Evolutionary conservation across 2,113 vertebrate species (phyloP).

Genomic region (Hippocampus barbouri): DNA sequence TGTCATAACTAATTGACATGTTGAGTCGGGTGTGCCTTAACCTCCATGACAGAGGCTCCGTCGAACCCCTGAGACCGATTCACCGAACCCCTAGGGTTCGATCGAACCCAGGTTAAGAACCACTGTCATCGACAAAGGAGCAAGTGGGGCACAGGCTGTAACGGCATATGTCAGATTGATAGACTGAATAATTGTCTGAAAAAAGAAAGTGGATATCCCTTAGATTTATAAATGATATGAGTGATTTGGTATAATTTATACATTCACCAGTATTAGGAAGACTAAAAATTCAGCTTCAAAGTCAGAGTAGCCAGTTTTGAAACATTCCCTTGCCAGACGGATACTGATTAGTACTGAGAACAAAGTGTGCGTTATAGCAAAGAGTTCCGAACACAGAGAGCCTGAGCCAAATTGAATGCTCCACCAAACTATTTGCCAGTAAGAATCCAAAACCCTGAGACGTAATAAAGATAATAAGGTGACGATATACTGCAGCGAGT

Average conservation of each 20-base stretch:
- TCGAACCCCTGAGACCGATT: too few relatives aligned
- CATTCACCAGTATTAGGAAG: not conserved
- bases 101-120: too few relatives aligned
- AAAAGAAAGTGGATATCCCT: not conserved
- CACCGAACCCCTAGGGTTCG: too few relatives aligned
- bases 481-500: not conserved
- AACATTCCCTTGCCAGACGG: not conserved
- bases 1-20: too few relatives aligned
- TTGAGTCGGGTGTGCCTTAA: too few relatives aligned
- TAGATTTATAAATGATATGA: not conserved
- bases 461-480: not conserved
- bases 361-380: not conserved
- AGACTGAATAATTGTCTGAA: not conserved
- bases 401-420: not conserved
- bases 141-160: not conserved
- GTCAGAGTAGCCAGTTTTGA: not conserved
- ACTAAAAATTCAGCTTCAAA: not conserved
- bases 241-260: not conserved
- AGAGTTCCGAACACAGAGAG: not conserved
- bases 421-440: not conserved
- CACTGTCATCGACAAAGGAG: not conserved
- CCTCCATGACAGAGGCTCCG: too few relatives aligned
- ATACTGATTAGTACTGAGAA: not conserved
- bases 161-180: not conserved
- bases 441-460: not conserved